A percentile compares a stretch with the other conserved stretches of the same genome.
Evolutionary conservation across 1,140 invertebrate genomes (phyloP).

Genomic region (Neodiprion fabricii): DNA sequence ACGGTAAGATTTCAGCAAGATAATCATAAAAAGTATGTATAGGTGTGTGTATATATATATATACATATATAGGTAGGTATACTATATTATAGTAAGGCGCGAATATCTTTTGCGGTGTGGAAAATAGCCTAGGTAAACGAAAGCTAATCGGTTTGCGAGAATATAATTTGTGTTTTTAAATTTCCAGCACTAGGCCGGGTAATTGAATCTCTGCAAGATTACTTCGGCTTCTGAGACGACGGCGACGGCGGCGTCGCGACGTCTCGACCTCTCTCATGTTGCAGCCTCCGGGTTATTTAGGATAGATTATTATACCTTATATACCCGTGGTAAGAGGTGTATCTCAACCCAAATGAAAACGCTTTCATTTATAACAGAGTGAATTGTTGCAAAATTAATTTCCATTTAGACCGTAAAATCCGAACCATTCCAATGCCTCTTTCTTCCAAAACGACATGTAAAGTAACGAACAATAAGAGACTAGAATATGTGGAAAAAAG

Average conservation of each 20-base stretch:
- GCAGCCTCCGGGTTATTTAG: constrained; percentile 10
- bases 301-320: constrained; percentile 5
- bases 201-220: constrained; percentile 12
- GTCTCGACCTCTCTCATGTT: background rate
- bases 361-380: background rate
- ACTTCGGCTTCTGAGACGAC: background rate
- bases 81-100: background rate
- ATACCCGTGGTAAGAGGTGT: background rate
- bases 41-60: too few relatives aligned
- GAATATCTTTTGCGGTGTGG: background rate
- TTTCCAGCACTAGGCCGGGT: background rate
- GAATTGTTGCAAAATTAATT: background rate
- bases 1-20: too few relatives aligned
- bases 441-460: too few relatives aligned
- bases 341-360: background rate
- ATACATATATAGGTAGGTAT: too few relatives aligned
- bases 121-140: constrained; percentile 7
- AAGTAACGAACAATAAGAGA: too few relatives aligned
- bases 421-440: background rate
- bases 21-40: too few relatives aligned
- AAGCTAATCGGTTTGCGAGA: constrained; percentile 4
- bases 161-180: constrained; percentile 12
- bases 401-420: background rate
- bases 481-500: too few relatives aligned
- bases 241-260: background rate